These are phyloP conservation scores for Myotis yumanensis DNA, from an alignment of 2,113 vertebrate genomes.

Conservation along the genomic window DNA sequence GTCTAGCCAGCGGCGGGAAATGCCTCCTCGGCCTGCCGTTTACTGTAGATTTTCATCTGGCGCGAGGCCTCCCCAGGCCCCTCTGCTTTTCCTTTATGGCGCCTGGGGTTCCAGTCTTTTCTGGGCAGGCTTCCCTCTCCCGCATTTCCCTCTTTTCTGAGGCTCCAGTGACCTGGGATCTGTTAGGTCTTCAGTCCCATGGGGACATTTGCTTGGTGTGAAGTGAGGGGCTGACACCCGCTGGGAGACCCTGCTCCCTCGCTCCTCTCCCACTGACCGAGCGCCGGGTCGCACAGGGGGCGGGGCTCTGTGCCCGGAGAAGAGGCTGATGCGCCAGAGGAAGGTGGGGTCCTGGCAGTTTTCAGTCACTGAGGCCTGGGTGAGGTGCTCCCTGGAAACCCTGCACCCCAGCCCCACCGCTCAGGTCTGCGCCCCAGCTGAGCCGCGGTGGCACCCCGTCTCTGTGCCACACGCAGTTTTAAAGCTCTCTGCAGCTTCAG, in stretches of 20 bases:
- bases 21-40: background rate
- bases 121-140: background rate
- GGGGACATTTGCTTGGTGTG: background rate
- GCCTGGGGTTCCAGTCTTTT: accelerated
- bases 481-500: background rate
- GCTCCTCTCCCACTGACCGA: background rate
- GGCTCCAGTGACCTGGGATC: background rate
- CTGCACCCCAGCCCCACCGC: accelerated
- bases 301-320: accelerated
- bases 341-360: accelerated
- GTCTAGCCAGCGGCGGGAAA: background rate
- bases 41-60: accelerated
- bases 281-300: too few relatives aligned
- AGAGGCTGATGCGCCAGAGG: accelerated
- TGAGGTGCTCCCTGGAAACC: too few relatives aligned
- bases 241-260: background rate
- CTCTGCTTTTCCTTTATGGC: accelerated
- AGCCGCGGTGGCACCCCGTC: accelerated
- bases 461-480: accelerated
- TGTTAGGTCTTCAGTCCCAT: background rate
- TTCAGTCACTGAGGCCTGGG: background rate
- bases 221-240: background rate
- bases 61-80: background rate
- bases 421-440: accelerated
- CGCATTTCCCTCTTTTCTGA: accelerated